These are phyloP conservation scores for Dryocosmus kuriphilus DNA, from an alignment of 2,888 invertebrate genomes.

Conservation along the genomic window DNA sequence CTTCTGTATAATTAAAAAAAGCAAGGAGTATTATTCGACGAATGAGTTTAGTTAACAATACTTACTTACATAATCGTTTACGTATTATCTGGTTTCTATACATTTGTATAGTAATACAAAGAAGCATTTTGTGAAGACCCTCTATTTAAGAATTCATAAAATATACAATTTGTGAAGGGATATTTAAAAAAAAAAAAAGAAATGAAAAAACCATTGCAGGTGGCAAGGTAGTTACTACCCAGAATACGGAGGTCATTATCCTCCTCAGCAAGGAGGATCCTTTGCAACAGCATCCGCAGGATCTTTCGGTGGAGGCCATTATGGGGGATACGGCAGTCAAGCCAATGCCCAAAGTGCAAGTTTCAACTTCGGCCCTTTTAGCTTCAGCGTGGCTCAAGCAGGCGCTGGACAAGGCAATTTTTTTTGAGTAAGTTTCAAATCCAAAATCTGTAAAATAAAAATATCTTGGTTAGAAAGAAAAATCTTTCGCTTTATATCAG, in stretches of 20 bases:
- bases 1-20: too few species aligned
- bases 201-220: not conserved
- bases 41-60: too few species aligned
- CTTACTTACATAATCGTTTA: too few species aligned
- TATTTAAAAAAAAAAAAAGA: not conserved
- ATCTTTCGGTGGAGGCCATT: slow-evolving; percentile 56
- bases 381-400: slow-evolving; percentile 67
- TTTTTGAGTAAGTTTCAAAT: not conserved
- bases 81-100: too few species aligned
- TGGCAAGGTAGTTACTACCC: slow-evolving; percentile 47
- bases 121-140: too few species aligned
- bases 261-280: slow-evolving; percentile 56
- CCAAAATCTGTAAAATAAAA: not conserved
- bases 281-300: slow-evolving; percentile 67
- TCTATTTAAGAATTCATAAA: too few species aligned
- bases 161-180: too few species aligned
- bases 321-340: slow-evolving; percentile 58
- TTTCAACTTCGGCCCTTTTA: slow-evolving; percentile 69
- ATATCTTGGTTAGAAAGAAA: too few species aligned
- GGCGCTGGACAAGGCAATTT: slow-evolving; percentile 52
- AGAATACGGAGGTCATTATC: slow-evolving; percentile 51
- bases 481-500: too few species aligned
- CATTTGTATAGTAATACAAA: too few species aligned
- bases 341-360: slow-evolving; percentile 68
- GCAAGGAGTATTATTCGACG: too few species aligned